Evolutionary conservation across 1,140 invertebrate species (phyloP).

Genomic region (Leptinotarsa defecta): DNA sequence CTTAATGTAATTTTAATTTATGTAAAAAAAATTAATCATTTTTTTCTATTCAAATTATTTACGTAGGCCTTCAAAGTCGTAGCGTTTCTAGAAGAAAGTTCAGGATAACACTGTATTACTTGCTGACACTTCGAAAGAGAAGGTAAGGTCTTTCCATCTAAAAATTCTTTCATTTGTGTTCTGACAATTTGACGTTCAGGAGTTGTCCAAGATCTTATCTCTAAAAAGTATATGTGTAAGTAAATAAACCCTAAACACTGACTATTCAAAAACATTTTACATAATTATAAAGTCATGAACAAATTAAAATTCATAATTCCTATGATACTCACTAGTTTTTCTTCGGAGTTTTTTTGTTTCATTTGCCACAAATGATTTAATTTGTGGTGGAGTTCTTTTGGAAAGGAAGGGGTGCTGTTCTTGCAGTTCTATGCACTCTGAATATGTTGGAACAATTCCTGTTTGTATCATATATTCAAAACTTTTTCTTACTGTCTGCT

Average conservation of each 20-base stretch:
- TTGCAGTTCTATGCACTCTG: conserved; percentile 1
- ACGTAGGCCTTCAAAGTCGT: neutral
- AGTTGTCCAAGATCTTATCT: neutral
- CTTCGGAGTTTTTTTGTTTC: conserved; percentile 11
- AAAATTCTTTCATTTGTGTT: neutral
- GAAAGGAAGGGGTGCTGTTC: neutral
- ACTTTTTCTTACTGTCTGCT: neutral
- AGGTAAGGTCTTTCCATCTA: neutral
- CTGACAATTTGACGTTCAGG: neutral
- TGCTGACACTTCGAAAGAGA: neutral
- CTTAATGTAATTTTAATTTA: too few species aligned
- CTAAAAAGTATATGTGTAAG: neutral
- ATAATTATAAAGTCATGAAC: too few species aligned
- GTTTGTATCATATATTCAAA: neutral
- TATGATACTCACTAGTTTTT: too few species aligned
- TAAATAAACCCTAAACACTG: neutral
- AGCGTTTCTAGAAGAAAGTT: neutral
- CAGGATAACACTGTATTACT: neutral
- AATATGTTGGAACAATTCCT: conserved; percentile 11
- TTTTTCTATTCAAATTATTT: conserved; percentile 5
- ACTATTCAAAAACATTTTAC: too few species aligned
- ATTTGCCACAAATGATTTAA: conserved; percentile 5
- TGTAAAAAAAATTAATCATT: too few species aligned
- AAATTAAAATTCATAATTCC: too few species aligned
- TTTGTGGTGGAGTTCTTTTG: conserved; percentile 11